Evolutionary conservation across 2,888 invertebrate species (phyloP), one percentile per base, ranked within the genome.

Genomic region (Uloborus plumipes): DNA sequence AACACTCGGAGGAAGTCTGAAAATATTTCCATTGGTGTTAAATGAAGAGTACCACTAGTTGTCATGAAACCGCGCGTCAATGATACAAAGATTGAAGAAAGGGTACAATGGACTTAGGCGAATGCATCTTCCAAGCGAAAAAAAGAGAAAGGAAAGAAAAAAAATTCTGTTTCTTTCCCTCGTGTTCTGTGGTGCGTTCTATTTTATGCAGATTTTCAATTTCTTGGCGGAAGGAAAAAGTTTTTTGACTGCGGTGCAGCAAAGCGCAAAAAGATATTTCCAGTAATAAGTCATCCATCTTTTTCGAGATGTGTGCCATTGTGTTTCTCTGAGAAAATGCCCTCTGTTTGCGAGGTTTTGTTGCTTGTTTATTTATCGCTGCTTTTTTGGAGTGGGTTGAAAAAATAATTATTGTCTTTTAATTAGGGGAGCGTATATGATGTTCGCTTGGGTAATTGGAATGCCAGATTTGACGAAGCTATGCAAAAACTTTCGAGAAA

Each of bases 131-230:
- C 74, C 64, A 53, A 20, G 47, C 39, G 55, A 64, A 77, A 77
- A 77, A 31, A 49, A 49, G 51, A 47, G 64, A 73, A 31, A 39
- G 6, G 11, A 39, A 9, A 39, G 9, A 39, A 39, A 39, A 39
- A 39, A 9, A 39, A 9, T 39, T 39, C 39, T 39, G 39, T 39
- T 39, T 39, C 39, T 39, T 39, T 39, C 55, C 50, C 14, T 59
- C 31, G 49, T 71, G 77, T 71, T 70, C 70, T 58, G 50, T 77
- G 70, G 72, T 78, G 78, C 78, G 39, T 78, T 78, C 71, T 71
- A 78, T 58, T 78, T 78, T 78, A 78, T 78, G 78, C 78, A 78
- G 78, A 78, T 78, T 78, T 78, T 65, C 66, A 22, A 16, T 49
- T 78, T 66, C 53, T 26, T 22, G 51, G 16, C 14, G 15, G 59